These are phyloP conservation scores for Trochalopteron elliotii DNA, from an alignment of 2,113 vertebrate species.

Conservation along the genomic window DNA sequence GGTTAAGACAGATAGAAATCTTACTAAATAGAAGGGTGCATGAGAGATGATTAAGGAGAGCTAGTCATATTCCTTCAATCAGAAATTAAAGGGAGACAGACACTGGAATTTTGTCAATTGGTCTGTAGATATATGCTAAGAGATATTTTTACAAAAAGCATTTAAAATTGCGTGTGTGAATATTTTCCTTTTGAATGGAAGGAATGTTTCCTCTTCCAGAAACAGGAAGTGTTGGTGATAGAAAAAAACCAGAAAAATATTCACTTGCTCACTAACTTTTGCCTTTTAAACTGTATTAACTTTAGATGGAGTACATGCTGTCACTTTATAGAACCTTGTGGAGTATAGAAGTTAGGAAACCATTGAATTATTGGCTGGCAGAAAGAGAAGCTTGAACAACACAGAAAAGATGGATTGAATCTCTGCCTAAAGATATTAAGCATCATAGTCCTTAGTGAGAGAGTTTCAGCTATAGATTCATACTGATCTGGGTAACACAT, in stretches of 20 bases:
- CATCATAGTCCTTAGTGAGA: background rate
- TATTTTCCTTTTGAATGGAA: background rate
- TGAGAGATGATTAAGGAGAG: background rate
- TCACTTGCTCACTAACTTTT: background rate
- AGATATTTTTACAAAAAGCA: background rate
- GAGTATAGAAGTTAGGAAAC: slow-evolving; percentile 8
- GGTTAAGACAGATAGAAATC: background rate
- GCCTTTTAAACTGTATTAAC: background rate
- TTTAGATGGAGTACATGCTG: background rate
- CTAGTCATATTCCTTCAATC: background rate
- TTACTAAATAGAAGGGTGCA: background rate
- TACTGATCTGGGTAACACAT: background rate
- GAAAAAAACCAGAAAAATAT: background rate
- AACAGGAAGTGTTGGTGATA: background rate
- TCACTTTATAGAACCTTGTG: background rate
- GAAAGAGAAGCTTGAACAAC: background rate
- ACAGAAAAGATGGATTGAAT: background rate
- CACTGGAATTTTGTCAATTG: background rate
- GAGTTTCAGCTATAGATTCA: background rate
- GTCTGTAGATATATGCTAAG: background rate
- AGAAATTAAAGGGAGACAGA: background rate
- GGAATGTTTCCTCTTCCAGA: background rate
- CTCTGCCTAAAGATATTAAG: background rate
- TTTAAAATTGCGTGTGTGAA: background rate
- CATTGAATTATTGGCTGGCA: background rate